Base-by-base conservation (phyloP, 2,797 vertebrate species). In the Tapera naevia region DNA sequence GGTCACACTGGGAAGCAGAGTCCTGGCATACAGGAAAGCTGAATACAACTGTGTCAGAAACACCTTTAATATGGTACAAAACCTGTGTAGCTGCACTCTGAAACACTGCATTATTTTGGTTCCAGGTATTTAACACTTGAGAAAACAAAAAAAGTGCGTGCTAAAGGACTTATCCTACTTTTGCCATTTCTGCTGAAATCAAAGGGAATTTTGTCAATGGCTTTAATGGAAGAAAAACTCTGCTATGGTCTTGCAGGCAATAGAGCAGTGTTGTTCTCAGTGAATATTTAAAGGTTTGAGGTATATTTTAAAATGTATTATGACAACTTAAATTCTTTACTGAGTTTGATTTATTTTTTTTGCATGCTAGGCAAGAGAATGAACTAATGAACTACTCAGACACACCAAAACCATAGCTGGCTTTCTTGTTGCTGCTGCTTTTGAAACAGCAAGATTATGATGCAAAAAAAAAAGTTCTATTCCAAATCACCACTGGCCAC, bases 51-150 rank as follows among this genome's bases (percentile, higher is more conserved):
- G 35, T 15, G 45, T 3, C 13, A n/a, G 57, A 50, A 50, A 61
- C 22, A 5, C 56, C 9, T 2, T 3, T 15, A 7, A 58, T 1
- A 5, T 8, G 9, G 4, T 13, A 22, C 21, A 71, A 25, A 43
- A 17, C 13, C 61, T 5, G 11, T 4, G 43, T 13, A 51, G 27
- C 23, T 46, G 33, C 11, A 13, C 22, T 27, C 21, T 24, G 8
- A 11, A 54, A 17, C 22, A 11, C 25, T 1, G 5, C 50, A 54
- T 10, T 14, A 3, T 14, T 28, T 15, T 27, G 21, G 28, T 17
- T 48, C 28, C n/a, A 35, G 57, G 37, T 24, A 3, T 41, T 35
- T 14, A 17, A 30, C 12, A 9, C 15, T 27, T 11, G 10, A 39
- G n/a, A 12, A 7, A 19, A 30, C 16, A 14, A 3, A 7, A 7